A percentile compares a stretch with the other conserved stretches of the same genome.
Conservation (phyloP, 2,113 vertebrate species). For the Mesocricetus auratus region DNA sequence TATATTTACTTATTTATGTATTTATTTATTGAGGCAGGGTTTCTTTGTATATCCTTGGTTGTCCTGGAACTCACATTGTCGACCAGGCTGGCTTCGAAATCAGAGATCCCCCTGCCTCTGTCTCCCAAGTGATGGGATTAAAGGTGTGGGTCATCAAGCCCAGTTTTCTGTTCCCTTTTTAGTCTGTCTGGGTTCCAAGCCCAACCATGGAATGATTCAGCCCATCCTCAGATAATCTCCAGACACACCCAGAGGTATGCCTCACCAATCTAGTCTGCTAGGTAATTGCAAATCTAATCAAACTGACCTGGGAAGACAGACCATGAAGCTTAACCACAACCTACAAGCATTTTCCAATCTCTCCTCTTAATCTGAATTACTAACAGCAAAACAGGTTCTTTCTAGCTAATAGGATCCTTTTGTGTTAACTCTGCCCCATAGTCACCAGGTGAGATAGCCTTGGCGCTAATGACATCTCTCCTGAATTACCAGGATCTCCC, state of each 20-base stretch:
- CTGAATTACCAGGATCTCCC: not conserved
- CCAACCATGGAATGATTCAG: not conserved
- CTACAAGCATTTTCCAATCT: not conserved
- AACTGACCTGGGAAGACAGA: not conserved
- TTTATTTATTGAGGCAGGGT: not conserved
- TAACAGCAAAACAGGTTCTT: not conserved
- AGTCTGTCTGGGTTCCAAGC: not conserved
- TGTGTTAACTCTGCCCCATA: not conserved
- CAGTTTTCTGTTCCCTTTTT: not conserved
- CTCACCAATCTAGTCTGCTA: not conserved
- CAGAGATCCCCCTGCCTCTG: not conserved
- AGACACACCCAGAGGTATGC: not conserved
- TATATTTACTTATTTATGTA: no score
- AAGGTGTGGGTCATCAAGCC: accelerated
- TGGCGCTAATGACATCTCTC: not conserved
- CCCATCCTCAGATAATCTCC: not conserved
- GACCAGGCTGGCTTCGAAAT: not conserved
- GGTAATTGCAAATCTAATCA: not conserved
- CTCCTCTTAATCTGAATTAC: not conserved
- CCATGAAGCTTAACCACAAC: not conserved
- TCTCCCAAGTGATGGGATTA: not conserved
- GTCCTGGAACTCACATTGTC: not conserved
- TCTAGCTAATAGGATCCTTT: not conserved
- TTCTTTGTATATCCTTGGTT: not conserved
- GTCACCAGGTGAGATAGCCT: not conserved